Percentiles rank a stretch among this genome's conserved stretches.
Conservation (phyloP, 1,140 invertebrate species). For the Brachionus sp. region DNA sequence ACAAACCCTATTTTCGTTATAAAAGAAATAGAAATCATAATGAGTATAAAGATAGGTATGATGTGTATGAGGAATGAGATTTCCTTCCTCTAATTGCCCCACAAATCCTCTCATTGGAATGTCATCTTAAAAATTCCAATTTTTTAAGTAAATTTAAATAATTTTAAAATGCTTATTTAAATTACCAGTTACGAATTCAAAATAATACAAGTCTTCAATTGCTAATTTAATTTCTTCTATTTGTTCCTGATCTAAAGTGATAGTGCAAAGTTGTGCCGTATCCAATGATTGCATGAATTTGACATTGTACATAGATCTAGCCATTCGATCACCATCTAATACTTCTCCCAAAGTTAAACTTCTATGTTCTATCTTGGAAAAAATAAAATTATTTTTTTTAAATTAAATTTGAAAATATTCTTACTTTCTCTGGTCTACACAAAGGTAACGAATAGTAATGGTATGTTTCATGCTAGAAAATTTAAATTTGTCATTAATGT, state of each 20-base stretch:
- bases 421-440: constrained; percentile 62
- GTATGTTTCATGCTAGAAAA: constrained; percentile 62
- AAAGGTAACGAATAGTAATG: constrained; percentile 64
- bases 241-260: constrained; percentile 58
- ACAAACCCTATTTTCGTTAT: constrained; percentile 60
- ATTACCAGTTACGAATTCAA: constrained; percentile 63
- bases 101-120: constrained; percentile 63
- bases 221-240: constrained; percentile 59
- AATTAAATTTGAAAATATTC: not conserved
- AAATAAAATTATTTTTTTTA: constrained; percentile 21
- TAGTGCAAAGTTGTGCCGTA: constrained; percentile 59
- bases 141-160: not conserved
- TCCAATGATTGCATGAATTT: constrained; percentile 56
- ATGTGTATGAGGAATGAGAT: constrained; percentile 62
- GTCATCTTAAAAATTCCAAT: constrained; percentile 58
- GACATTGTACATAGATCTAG: constrained; percentile 61
- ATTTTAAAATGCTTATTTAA: not conserved
- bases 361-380: constrained; percentile 62
- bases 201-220: constrained; percentile 64
- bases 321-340: constrained; percentile 64
- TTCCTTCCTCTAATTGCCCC: constrained; percentile 62
- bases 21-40: constrained; percentile 62
- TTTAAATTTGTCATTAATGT: not conserved
- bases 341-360: constrained; percentile 63
- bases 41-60: constrained; percentile 62